These are phyloP conservation scores for Luidia sarsii DNA, from an alignment of 53 echinoderm and acorn worm species.

Conservation along the genomic window DNA sequence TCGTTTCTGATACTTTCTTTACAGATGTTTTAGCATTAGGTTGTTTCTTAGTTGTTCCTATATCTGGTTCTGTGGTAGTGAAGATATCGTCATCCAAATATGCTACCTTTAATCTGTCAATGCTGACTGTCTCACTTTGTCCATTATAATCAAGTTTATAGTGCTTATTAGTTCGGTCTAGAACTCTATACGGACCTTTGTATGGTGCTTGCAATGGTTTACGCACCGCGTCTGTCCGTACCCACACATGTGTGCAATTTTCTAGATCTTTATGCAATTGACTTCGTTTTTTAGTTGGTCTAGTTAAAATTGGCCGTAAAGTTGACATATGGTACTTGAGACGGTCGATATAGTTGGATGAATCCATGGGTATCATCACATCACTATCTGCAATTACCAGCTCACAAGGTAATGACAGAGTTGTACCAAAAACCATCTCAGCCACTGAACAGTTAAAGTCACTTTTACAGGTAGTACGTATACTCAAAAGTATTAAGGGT, in stretches of 20 bases:
- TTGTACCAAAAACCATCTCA: conserved; percentile 66
- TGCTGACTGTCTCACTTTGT: conserved; percentile 15
- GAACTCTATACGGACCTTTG: conserved; percentile 25
- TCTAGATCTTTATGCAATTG: conserved; percentile 6
- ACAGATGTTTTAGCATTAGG: no score
- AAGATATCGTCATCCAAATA: background rate
- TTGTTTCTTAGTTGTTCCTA: background rate
- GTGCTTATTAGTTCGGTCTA: conserved; percentile 15
- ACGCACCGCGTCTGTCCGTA: conserved; percentile 1
- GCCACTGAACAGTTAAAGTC: conserved; percentile 49
- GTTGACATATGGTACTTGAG: conserved; percentile 49
- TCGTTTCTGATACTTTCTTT: no score
- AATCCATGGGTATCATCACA: no score
- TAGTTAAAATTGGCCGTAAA: conserved; percentile 15
- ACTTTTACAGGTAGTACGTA: conserved; percentile 33
- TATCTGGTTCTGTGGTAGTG: background rate
- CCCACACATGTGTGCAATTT: conserved; percentile 8
- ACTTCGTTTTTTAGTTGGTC: background rate
- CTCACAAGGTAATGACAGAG: conserved; percentile 46
- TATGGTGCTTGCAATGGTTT: conserved; percentile 51
- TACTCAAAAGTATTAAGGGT: conserved; percentile 49
- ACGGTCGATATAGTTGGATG: no score
- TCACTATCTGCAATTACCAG: no score
- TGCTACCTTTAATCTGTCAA: conserved; percentile 53
- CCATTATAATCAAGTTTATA: conserved; percentile 23